Evolutionary conservation across 2,113 vertebrate genomes (phyloP).

Genomic region (Thamnaconus septentrionalis): DNA sequence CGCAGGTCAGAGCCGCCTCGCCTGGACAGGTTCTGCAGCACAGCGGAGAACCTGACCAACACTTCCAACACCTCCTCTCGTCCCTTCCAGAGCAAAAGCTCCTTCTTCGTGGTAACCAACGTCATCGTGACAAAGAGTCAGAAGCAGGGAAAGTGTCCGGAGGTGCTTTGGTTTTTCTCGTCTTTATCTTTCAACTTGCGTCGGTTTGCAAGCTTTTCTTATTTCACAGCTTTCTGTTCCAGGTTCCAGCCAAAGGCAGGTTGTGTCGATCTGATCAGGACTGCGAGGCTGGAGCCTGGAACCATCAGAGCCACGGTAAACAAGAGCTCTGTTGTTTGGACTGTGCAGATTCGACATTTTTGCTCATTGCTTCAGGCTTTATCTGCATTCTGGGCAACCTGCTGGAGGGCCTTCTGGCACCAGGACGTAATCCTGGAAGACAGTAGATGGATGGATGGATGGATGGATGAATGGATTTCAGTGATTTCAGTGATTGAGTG

Average conservation of each 20-base stretch:
- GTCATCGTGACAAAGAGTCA: conserved; percentile 76
- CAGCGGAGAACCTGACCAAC: not conserved
- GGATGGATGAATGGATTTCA: too few relatives aligned
- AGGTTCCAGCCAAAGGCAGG: conserved; percentile 56
- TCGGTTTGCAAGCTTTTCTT: conserved; percentile 1
- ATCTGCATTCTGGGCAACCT: too few relatives aligned
- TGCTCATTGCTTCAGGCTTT: too few relatives aligned
- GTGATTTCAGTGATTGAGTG: too few relatives aligned
- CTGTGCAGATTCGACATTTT: too few relatives aligned
- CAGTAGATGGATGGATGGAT: too few relatives aligned
- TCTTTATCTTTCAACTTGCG: not conserved
- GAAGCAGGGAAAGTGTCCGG: conserved; percentile 71
- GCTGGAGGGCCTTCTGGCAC: too few relatives aligned
- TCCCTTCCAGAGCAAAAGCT: conserved; percentile 68
- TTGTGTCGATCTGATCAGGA: conserved; percentile 69
- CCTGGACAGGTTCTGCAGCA: not conserved
- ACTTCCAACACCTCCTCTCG: rapidly evolving
- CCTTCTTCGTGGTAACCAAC: conserved; percentile 82
- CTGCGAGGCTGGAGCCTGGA: conserved; percentile 72
- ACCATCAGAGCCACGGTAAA: conserved; percentile 80
- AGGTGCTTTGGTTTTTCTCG: conserved; percentile 62
- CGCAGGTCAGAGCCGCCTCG: not conserved
- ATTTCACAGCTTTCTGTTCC: conserved; percentile 33
- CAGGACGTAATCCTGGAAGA: too few relatives aligned
- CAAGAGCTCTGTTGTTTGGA: too few relatives aligned